Conservation (phyloP, 2,113 vertebrate genomes). For the Phycodurus eques region DNA sequence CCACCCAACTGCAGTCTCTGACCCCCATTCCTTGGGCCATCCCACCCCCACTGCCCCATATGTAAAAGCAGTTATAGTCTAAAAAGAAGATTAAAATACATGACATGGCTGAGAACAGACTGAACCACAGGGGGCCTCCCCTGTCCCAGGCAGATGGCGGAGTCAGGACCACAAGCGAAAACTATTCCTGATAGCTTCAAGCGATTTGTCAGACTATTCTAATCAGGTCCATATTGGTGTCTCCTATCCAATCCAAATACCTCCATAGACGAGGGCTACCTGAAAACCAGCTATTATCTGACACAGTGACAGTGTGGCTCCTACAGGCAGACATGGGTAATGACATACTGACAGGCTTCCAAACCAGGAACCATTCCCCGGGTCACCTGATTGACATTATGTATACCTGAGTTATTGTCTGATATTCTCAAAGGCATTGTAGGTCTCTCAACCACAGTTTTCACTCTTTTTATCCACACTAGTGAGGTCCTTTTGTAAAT, state of each 20-base stretch:
- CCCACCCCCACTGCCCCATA: not conserved
- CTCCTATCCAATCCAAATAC: constrained; percentile 21
- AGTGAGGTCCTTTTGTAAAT: not conserved
- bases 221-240: constrained; percentile 10
- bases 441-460: constrained; percentile 8
- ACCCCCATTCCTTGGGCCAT: not conserved
- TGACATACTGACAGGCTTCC: constrained; percentile 4
- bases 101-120: not conserved
- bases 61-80: not conserved
- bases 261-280: constrained; percentile 25
- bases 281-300: constrained; percentile 9
- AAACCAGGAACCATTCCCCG: not conserved
- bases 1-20: not conserved
- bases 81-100: not conserved
- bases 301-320: constrained; percentile 55
- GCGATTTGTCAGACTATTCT: constrained; percentile 9
- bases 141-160: not conserved
- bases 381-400: constrained; percentile 8
- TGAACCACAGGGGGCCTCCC: not conserved
- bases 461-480: not conserved
- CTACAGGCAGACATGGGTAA: constrained; percentile 49
- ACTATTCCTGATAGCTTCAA: not conserved
- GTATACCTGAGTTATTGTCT: not conserved
- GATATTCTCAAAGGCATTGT: not conserved
- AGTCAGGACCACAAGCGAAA: not conserved